These are phyloP conservation scores for Sympetrum striolatum DNA, from an alignment of 2,888 invertebrate genomes.

Conservation along the genomic window DNA sequence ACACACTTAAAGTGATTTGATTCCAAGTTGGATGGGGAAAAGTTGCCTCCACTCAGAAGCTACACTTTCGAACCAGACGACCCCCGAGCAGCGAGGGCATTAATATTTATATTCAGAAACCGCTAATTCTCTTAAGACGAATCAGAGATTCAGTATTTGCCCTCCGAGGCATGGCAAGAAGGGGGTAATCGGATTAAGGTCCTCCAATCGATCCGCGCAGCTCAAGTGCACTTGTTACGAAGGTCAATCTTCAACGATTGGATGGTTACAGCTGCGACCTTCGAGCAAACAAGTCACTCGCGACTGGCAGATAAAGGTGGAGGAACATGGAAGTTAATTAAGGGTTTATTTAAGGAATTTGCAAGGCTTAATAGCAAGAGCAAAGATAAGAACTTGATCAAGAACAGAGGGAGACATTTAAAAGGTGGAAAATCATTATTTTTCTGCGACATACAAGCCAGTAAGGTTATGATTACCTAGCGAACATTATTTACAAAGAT, in stretches of 20 bases:
- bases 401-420: too few relatives aligned
- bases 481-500: too few relatives aligned
- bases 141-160: not conserved
- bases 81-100: not conserved
- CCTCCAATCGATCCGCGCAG: not conserved
- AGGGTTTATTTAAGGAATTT: too few relatives aligned
- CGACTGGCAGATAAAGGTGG: too few relatives aligned
- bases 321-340: too few relatives aligned
- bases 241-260: not conserved
- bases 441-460: too few relatives aligned
- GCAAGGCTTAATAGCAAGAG: too few relatives aligned
- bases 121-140: not conserved
- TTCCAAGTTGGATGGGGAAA: not conserved
- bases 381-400: too few relatives aligned
- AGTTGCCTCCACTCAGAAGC: not conserved
- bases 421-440: too few relatives aligned
- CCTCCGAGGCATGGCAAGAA: not conserved
- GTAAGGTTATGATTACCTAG: too few relatives aligned
- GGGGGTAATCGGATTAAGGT: not conserved
- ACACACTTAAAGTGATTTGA: too few relatives aligned
- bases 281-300: not conserved
- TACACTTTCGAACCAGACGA: not conserved
- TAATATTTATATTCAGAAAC: not conserved
- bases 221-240: not conserved
- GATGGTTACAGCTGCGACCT: not conserved